Base-by-base conservation (phyloP, 1,140 invertebrate species). In the Drosophila chauvacae region DNA sequence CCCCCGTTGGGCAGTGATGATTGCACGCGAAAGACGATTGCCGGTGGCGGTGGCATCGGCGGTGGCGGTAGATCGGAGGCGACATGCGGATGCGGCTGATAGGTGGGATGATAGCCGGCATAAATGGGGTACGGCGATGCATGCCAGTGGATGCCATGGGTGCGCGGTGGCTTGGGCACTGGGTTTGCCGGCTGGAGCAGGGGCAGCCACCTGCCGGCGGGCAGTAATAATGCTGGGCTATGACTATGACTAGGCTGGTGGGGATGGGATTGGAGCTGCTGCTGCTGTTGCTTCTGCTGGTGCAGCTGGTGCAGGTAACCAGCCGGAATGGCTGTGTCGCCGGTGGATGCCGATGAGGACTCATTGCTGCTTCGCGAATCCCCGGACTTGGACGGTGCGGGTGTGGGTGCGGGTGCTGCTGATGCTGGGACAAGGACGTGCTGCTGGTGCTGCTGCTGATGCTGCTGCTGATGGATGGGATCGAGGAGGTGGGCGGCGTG, bases 81-180 rank as follows among this genome's bases (percentile, higher is more conserved):
- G 35, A 33, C 35, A 20, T 23, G 23, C 23, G 33, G 7, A 11
- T 28, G 73, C 47, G 69, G 55, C 20, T 64, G 77, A 47, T 77
- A 77, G 9, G 74, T 71, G 71, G 77, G 33, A 59, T 63, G 33
- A 59, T 63, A 14, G 39, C n/a, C 35, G 56, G 16, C 48, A 57
- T 53, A 48, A 41, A 50, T 0, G 35, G 53, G 53, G 26, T 39
- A 39, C 35, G 56, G 71, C 18, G 50, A 20, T 16, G 44, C 13
- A 14, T 44, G 57, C 35, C 64, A 39, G 4, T 53, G 55, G 57
- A 47, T 48, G 51, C 33, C 69, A 35, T 73, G 69, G 42, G 64
- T 68, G 26, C 91, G 80, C 41, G 88, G 91, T 63, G 91, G 91
- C 57, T 92, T 92, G 28, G 91, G 91, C 59, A 91, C 65, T 18